Evolutionary conservation across 2,888 invertebrate genomes (phyloP), one percentile per base, ranked within the genome.

Genomic region (Mimas tiliae): DNA sequence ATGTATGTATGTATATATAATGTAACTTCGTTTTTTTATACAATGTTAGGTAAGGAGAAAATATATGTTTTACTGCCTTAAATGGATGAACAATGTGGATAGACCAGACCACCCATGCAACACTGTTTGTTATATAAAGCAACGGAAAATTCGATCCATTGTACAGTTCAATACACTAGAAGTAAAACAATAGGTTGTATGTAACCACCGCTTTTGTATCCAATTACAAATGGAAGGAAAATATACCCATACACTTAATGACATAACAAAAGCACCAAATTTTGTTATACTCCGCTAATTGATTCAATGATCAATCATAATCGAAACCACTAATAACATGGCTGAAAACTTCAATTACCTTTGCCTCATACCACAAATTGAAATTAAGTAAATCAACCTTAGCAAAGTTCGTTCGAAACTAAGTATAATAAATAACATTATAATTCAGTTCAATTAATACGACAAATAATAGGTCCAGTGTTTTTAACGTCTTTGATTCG

Each of bases 151-250:
- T 58, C 19, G 58, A 42, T 19, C 42, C 42, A 58, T 58, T 58
- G 11, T 63, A 62, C 45, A 21, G 14, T 48, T 33, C 48, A 63
- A 63, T 63, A 63, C 47, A 63, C 62, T 42, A 48, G 11, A 27
- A 38, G 55, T 34, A 42, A 62, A 58, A 65, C 48, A 58, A 48
- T 58, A 58, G 48, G 55, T 58, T 58, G 48, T 65, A 58, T 8
- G 48, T 65, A 48, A 12, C 42, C 38, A 42, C 19, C 19, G 42
- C 42, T 19, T 58, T 58, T 58, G 58, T 58, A 38, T 58, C 19
- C 38, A 34, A 11, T 19, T 12, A 38, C 38, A 42, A 42, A 42
- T 42, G 42, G 7, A 7, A 42, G 19, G 19, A 55, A 58, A 38
- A 42, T 52, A 19, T 19, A 19, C 16, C n/a, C 42, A 12, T 38